Evolutionary conservation across 2,888 invertebrate genomes (phyloP), one percentile per base, ranked within the genome.

Genomic region (Germaria angustata): DNA sequence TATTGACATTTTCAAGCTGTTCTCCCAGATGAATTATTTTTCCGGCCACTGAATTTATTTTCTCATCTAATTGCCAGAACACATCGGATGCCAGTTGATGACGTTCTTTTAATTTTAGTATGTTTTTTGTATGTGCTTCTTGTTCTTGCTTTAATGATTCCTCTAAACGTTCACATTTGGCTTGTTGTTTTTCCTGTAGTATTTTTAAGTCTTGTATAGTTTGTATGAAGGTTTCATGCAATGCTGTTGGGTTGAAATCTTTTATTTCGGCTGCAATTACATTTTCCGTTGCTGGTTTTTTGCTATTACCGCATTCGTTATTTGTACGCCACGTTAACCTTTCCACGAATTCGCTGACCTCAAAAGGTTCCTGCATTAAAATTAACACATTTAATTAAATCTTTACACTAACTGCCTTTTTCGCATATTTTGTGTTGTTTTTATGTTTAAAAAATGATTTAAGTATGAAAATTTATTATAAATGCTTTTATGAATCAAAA

Each of bases 11-110:
- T 87, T 99, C 99, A 53, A 99, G 92, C 90, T 99, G 99, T 91
- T 99, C 99, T 0, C 99, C 99, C n/a, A 99, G 93, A 91, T 99
- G 99, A 57, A 99, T 94, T 0, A 99, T 99, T 92, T 99, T 97
- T 0, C 98, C 98, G 0, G 99, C 99, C 53, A 99, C 99, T 76
- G 96, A 96, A 87, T 98, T 99, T 88, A 99, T 99, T 87, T 98
- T 95, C 87, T 97, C 97, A 91, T 99, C 99, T 66, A 99, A 91
- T 85, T 97, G 96, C 92, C 97, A 96, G 90, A 98, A 98, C 86
- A 96, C 95, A 85, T 95, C 95, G 51, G 97, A 96, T 61, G 97
- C 96, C 81, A 94, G 94, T 95, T 96, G 96, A 90, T 97, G 97
- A 87, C 95, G 95, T 72, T 96, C 97, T 91, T 97, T 95, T 24